Conservation (phyloP, 2,113 vertebrate species). For the Oncorhynchus nerka region DNA sequence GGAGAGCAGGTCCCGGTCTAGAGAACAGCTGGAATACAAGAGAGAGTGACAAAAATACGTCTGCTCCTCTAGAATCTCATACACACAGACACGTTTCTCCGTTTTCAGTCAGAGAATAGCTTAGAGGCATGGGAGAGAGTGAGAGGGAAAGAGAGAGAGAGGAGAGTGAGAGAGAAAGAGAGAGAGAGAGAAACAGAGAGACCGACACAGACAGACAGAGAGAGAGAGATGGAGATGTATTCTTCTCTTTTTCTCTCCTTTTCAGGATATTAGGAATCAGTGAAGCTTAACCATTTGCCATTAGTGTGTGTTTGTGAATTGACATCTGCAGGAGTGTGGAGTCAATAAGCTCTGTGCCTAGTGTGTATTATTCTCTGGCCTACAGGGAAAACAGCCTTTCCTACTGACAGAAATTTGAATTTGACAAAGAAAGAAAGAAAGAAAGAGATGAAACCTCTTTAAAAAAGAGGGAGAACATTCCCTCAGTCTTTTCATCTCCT, state of each 20-base stretch:
- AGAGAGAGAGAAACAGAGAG: neutral
- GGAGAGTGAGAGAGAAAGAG: neutral
- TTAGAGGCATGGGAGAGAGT: too few species aligned
- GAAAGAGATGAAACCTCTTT: neutral
- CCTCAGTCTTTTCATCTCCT: slow-evolving; percentile 55
- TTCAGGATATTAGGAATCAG: neutral
- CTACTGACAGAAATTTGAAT: slow-evolving; percentile 42
- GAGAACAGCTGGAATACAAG: too few species aligned
- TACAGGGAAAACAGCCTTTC: slow-evolving; percentile 16
- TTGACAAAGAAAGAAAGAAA: slow-evolving; percentile 40
- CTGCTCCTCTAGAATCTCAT: neutral
- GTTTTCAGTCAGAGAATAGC: neutral
- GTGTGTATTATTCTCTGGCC: slow-evolving; percentile 18
- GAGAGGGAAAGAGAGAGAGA: neutral
- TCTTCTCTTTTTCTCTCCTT: too few species aligned
- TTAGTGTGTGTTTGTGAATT: neutral
- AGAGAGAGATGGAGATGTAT: too few species aligned
- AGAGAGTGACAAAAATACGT: too few species aligned
- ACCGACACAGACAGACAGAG: neutral
- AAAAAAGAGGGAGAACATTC: slow-evolving; percentile 46
- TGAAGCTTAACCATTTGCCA: neutral
- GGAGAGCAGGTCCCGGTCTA: too few species aligned
- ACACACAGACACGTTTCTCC: neutral
- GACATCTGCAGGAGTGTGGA: slow-evolving; percentile 34
- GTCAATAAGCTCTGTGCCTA: slow-evolving; percentile 32